Evolutionary conservation across 2,888 invertebrate genomes (phyloP), one percentile per base, ranked within the genome.

Genomic region (Bursaphelenchus okinawaensis): DNA sequence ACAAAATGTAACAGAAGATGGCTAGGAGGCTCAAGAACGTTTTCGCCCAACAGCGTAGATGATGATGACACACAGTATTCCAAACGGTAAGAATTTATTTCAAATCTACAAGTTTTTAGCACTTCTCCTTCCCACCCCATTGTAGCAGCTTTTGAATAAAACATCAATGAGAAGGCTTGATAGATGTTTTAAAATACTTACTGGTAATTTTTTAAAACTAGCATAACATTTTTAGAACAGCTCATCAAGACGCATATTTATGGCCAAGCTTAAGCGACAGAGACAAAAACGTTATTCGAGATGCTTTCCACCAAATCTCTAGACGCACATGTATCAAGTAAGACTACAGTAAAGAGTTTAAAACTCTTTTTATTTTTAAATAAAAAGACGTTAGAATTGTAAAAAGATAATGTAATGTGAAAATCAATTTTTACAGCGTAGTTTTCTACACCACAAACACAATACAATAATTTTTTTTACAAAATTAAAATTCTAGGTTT

Each of bases 211-310:
- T 54, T 54, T 16, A 12, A 12, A 20, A 8, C 55, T 12, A 12
- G 8, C 8, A 12, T 54, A 12, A 54, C 9, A 8, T 12, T 8
- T 60, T 23, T 22, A 69, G 69, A 23, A 60, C 57, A 22, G 66
- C 80, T 4, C 59, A 70, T 29, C 80, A 80, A 63, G 73, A 73
- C 55, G 77, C 81, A 22, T 80, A 81, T 65, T 75, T 80, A 54
- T 80, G 80, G 80, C 80, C 80, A 23, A 75, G 74, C 52, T 66
- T 80, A 7, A 69, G 68, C 20, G 78, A 76, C 7, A 68, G 66
- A 23, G 80, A 80, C 56, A 69, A 70, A 27, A 62, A 65, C 9
- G 66, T 80, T 0, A 65, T 73, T n/a, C 62, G 73, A 12, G 79
- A 79, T 24, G 71, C 79, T 8, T 80, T 80, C 65, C 28, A 54